Conservation (phyloP, 2,797 vertebrate species). For the Naso thynnoides region DNA sequence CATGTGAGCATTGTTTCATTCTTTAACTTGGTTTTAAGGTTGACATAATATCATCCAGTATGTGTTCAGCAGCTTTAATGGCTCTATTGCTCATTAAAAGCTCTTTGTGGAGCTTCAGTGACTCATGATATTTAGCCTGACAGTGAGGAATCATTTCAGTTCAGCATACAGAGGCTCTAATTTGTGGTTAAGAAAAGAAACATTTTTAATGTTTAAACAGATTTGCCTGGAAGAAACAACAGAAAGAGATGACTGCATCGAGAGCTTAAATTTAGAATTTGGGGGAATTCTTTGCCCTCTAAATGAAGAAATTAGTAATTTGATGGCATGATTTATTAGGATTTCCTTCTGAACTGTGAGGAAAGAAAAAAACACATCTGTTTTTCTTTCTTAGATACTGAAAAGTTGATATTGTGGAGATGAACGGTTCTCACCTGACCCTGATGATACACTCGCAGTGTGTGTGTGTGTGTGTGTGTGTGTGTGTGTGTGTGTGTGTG, state of each 20-base stretch:
- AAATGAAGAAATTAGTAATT: not conserved
- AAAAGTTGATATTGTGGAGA: slow-evolving; percentile 20
- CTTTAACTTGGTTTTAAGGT: slow-evolving; percentile 47
- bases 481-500: slow-evolving; percentile 14
- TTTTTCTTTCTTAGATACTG: slow-evolving; percentile 25
- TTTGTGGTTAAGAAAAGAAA: not conserved
- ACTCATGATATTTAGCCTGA: slow-evolving; percentile 20
- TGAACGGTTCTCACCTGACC: slow-evolving; percentile 19
- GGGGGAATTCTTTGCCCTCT: not conserved
- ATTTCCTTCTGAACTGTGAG: not conserved
- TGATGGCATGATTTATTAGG: not conserved
- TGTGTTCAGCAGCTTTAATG: slow-evolving; percentile 36
- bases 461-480: slow-evolving; percentile 24
- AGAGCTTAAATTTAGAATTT: too few relatives aligned
- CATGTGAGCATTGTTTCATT: slow-evolving; percentile 44
- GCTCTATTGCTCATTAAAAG: slow-evolving; percentile 46
- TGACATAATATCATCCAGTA: slow-evolving; percentile 35
- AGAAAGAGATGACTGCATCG: too few relatives aligned
- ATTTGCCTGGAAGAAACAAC: too few relatives aligned
- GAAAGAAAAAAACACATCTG: not conserved
- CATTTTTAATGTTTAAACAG: not conserved
- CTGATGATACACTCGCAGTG: not conserved
- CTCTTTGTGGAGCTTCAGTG: slow-evolving; percentile 20
- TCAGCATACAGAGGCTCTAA: not conserved
- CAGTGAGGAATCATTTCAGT: slow-evolving; percentile 9